phyloP scores from a whole-genome alignment of 2,797 vertebrate genomes.

The Schizopygopsis pylzovi region DNA sequence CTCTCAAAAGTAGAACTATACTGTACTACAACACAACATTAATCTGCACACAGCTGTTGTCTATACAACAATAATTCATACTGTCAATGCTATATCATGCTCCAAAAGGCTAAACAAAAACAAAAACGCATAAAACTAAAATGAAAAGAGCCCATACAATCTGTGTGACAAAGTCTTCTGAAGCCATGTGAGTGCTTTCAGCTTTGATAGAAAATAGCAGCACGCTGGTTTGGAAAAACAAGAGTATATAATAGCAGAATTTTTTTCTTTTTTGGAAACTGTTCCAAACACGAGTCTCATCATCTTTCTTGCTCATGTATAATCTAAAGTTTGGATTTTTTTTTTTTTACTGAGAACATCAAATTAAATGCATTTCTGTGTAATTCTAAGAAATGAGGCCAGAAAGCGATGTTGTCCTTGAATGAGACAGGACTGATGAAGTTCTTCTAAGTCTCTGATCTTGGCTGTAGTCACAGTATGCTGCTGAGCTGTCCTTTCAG shows the following conservation, averaged over 20 bases:
- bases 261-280: slow-evolving; percentile 2
- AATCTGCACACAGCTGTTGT: neutral
- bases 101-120: neutral
- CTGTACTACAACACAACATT: neutral
- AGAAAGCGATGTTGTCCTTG: slow-evolving; percentile 3
- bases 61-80: neutral
- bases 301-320: slow-evolving; percentile 26
- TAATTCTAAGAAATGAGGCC: slow-evolving; percentile 19
- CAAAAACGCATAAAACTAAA: neutral
- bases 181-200: neutral
- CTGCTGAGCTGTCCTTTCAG: slow-evolving; percentile 35
- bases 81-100: neutral
- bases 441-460: slow-evolving; percentile 5
- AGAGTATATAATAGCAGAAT: neutral
- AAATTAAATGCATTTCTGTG: slow-evolving; percentile 27
- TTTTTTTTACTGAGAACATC: neutral
- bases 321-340: slow-evolving; percentile 2
- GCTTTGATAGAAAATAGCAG: neutral
- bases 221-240: slow-evolving; percentile 1
- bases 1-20: neutral
- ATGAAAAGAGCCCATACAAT: neutral
- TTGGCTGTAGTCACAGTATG: slow-evolving; percentile 19
- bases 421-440: slow-evolving; percentile 22
- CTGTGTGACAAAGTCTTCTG: neutral
- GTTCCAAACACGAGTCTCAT: slow-evolving; percentile 4